Evolutionary conservation across 2,888 invertebrate species (phyloP).

Genomic region (Orthonevra nobilis): DNA sequence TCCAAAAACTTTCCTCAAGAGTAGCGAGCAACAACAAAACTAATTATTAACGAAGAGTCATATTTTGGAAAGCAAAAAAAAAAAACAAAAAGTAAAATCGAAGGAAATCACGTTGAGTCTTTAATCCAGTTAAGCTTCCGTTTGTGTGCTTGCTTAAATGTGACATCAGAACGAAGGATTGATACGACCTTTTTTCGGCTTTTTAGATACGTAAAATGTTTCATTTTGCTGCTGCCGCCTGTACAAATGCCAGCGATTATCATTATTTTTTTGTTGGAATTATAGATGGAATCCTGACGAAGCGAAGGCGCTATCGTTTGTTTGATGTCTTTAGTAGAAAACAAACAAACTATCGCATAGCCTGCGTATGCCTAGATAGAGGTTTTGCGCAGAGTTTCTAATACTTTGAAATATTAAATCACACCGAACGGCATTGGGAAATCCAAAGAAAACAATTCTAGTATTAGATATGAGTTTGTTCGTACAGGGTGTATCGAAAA

Average conservation of each 20-base stretch:
- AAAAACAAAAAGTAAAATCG: too few species aligned
- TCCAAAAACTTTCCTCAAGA: conserved; percentile 19
- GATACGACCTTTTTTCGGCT: conserved; percentile 50
- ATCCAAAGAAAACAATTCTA: conserved; percentile 15
- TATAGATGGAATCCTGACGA: conserved; percentile 27
- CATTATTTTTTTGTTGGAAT: conserved; percentile 28
- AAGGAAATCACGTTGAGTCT: conserved; percentile 30
- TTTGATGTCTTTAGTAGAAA: conserved; percentile 31
- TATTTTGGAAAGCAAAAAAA: conserved; percentile 41
- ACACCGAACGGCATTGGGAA: conserved; percentile 1
- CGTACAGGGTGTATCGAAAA: too few species aligned
- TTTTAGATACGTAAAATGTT: conserved; percentile 3
- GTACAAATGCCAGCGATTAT: neutral
- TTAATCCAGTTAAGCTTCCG: conserved; percentile 47
- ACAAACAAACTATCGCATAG: conserved; percentile 3
- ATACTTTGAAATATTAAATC: neutral
- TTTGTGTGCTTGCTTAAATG: conserved; percentile 38
- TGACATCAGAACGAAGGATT: conserved; percentile 49
- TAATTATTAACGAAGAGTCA: conserved; percentile 21
- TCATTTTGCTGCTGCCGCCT: conserved; percentile 15
- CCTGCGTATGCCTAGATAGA: neutral
- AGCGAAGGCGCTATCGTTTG: conserved; percentile 36
- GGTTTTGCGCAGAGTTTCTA: conserved; percentile 5
- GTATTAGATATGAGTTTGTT: too few species aligned
- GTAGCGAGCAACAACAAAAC: conserved; percentile 15